Base-by-base conservation (phyloP, 2,113 vertebrate genomes). In the Brachyhypopomus occidentalis region DNA sequence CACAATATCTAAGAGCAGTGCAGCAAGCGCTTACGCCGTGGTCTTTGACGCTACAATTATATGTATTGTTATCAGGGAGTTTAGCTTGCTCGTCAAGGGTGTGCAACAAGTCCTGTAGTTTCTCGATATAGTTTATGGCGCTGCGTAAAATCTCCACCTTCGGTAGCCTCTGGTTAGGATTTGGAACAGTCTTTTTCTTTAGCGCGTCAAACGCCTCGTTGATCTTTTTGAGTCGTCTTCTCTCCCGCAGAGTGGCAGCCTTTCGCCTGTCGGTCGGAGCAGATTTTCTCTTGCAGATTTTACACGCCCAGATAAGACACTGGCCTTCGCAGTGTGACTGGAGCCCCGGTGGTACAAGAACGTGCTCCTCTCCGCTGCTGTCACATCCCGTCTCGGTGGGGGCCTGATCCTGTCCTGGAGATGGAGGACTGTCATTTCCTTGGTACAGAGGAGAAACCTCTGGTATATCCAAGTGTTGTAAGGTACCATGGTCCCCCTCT, bases 131-230 rank as follows among this genome's bases (percentile, higher is more conserved):
- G 92, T 87, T 96, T 89, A 99, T 99, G 85, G 98, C 98, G 58
- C 98, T 98, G 84, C 97, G 94, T 89, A 99, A 93, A 85, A 99
- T 99, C 94, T 98, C 97, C 89, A 99, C 98, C 88, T 98, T 99
- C 88, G 98, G 98, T 85, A 99, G 94, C 88, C 98, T 88, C 92
- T 98, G 98, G 90, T 94, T 97, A 48, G 98, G 98, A 92, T 99
- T 99, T 72, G 97, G 94, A 89, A 98, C 96, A 36, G 96, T 98
- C 87, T 97, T 89, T 84, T 94, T 93, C 92, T 99, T 99, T 78
- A 99, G 91, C 0, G 95, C 98, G 56, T 99, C 98, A 80, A 99
- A 99, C 83, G 98, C 98, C 91, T 98, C 98, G 80, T 99, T 99
- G 91, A 99, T 99, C 92, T 98, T 99, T 92, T 98, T 98, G 12